Evolutionary conservation across 1,140 invertebrate species (phyloP).

Genomic region (Melanaphis sacchari): DNA sequence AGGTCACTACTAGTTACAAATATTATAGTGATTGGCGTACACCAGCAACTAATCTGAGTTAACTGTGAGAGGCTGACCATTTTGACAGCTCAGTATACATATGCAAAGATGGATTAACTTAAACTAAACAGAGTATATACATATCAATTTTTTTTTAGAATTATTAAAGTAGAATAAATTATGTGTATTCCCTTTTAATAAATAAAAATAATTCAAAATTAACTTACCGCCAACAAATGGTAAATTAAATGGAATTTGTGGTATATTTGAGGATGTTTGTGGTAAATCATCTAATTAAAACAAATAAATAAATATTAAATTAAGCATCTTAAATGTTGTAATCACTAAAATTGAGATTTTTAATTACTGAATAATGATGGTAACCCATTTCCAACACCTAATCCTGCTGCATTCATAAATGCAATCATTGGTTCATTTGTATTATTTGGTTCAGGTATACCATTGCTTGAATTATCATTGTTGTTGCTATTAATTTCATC

Average conservation of each 20-base stretch:
- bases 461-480: neutral
- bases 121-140: too few species aligned
- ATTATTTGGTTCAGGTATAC: neutral
- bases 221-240: conserved; percentile 50
- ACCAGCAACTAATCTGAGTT: too few species aligned
- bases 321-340: neutral
- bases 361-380: neutral
- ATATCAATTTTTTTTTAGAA: neutral
- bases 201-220: neutral
- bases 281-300: neutral
- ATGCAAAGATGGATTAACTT: too few species aligned
- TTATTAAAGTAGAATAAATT: neutral
- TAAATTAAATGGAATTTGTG: neutral
- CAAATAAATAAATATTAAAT: neutral
- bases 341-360: neutral
- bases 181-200: neutral
- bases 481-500: neutral
- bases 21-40: too few species aligned
- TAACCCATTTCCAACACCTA: neutral
- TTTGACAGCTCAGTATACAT: too few species aligned
- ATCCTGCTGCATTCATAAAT: neutral
- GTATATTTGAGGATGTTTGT: neutral
- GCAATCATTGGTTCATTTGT: neutral
- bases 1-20: too few species aligned
- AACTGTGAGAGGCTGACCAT: too few species aligned